Evolutionary conservation across 2,113 vertebrate genomes (phyloP), one percentile per base, ranked within the genome.

Genomic region (Cynocephalus volans): DNA sequence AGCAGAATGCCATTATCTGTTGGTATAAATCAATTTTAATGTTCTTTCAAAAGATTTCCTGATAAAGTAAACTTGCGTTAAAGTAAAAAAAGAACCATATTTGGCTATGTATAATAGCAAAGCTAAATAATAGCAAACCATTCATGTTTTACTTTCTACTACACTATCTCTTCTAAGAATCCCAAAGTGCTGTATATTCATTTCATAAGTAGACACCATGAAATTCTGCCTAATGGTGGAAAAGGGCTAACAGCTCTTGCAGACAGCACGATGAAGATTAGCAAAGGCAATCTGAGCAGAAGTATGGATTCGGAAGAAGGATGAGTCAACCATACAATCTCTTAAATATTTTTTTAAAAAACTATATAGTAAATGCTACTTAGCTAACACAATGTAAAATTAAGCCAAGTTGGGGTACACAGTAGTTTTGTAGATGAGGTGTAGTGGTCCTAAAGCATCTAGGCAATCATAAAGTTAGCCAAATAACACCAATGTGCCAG

Each of bases 11-110:
- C 36, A 93, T 26, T 50, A 33, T 65, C 21, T 65, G 8, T 93
- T 65, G 8, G 4, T 70, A 54, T 88, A 95, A 90, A 0, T 91
- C 12, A 77, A 75, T 72, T 96, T 88, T 80, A 91, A 93, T 70
- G 85, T 72, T 86, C 15, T 23, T 85, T 88, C 67, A 92, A 82
- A 97, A 64, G 21, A 23, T 79, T 86, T 73, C 73, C 33, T 81
- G 50, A 75, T 67, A 80, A 31, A 58, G 4, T 84, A 28, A 67
- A 90, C 3, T 79, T 92, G 19, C 84, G 15, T 96, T 88, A 81
- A 96, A 90, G 36, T 75, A 81, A 95, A 21, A 84, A 81, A 77
- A 67, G 41, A 41, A 41, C 41, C 41, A 41, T 67, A 54, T 83
- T 96, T 93, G 41, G 41, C 7, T 3, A 54, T 0, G 1, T 93